A percentile compares a stretch with the other conserved stretches of the same genome.
Evolutionary conservation across 2,888 invertebrate genomes (phyloP).

Genomic region (Xestia sexstrigata): DNA sequence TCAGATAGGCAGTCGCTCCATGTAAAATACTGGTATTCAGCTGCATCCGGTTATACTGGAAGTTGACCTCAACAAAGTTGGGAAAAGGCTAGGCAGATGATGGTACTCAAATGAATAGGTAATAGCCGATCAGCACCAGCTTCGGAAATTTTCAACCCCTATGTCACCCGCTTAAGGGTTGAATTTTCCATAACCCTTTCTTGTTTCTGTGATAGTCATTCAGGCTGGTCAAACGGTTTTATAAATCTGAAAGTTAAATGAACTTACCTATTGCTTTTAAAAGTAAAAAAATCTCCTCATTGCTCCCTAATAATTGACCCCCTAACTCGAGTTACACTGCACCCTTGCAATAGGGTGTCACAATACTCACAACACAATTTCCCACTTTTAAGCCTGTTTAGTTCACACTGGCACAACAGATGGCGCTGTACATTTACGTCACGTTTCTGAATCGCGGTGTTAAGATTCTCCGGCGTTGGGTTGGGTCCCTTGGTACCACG

Average conservation of each 20-base stretch:
- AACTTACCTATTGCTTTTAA: neutral
- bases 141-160: neutral
- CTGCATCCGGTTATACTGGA: too few relatives aligned
- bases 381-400: neutral
- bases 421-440: slow-evolving; percentile 11
- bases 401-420: neutral
- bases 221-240: neutral
- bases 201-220: neutral
- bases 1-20: too few relatives aligned
- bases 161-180: neutral
- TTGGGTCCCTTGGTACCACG: neutral
- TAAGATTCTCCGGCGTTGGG: slow-evolving; percentile 10
- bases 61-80: too few relatives aligned
- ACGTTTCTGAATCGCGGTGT: slow-evolving; percentile 11
- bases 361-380: neutral
- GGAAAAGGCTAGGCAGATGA: too few relatives aligned
- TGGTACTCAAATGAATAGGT: neutral
- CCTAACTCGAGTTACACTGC: neutral
- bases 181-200: neutral
- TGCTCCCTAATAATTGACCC: neutral
- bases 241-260: neutral
- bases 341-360: neutral
- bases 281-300: neutral
- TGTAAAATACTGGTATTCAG: too few relatives aligned
- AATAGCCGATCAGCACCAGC: neutral